Evolutionary conservation across 2,888 invertebrate genomes (phyloP), one percentile per base, ranked within the genome.

Genomic region (Phlogophora meticulosa): DNA sequence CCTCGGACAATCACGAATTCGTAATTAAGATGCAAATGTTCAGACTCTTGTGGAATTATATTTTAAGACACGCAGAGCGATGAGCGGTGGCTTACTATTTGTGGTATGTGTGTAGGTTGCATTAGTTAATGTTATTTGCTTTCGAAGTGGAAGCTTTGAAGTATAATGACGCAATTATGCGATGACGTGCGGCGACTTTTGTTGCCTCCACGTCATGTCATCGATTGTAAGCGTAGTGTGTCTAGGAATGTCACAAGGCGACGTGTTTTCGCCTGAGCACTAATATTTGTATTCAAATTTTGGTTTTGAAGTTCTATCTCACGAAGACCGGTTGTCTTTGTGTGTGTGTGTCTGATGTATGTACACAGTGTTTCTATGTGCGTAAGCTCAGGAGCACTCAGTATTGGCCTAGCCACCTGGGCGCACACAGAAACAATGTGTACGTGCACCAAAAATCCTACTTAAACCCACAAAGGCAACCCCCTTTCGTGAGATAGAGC

Each of bases 21-120:
- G 85, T 92, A 92, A 94, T 94, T 93, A 91, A 90, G 89, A 90
- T 91, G 88, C 86, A 86, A 89, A 89, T 88, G 81, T 81, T 81
- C 65, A 63, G 81, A 78, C 69, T 78, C 57, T 64, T 55, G 63
- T 60, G 68, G 81, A 85, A 80, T 78, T 75, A 74, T 79, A 67
- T 76, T 63, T 80, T 63, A 61, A 61, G 59, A 28, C 22, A 51
- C 52, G 75, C 55, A 40, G 28, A 49, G 49, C 34, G 43, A 49
- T 76, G 77, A 70, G 42, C 57, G 43, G 38, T 65, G 38, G 38
- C 11, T 46, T 69, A 52, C 49, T 76, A 68, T 61, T 46, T 57
- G 34, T 42, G 56, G 40, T 43, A 74, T 13, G 17, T 48, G 36
- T 42, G 60, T 51, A 42, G 56, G 53, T 28, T 36, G 45, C 28